A percentile compares a stretch with the other conserved stretches of the same genome.
Evolutionary conservation across 2,113 vertebrate species (phyloP).

Genomic region (Erythrolamprus reginae): DNA sequence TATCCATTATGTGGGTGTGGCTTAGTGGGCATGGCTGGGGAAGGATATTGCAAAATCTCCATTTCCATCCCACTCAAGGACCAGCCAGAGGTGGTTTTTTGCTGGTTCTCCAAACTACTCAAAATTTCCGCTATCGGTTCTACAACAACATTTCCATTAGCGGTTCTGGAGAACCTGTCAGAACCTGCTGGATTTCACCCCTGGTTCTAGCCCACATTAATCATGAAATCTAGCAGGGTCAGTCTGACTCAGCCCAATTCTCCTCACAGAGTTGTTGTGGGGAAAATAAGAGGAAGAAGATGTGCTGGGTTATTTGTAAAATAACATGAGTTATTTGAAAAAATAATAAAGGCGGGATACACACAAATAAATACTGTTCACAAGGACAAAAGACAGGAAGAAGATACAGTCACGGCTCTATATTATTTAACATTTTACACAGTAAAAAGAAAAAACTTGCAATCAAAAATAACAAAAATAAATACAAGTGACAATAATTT

Average conservation of each 20-base stretch:
- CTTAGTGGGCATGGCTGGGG: no score
- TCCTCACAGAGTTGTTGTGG: neutral
- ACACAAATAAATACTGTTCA: neutral
- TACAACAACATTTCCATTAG: no score
- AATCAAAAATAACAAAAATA: neutral
- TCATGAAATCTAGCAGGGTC: neutral
- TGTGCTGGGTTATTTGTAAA: neutral
- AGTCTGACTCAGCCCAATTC: neutral
- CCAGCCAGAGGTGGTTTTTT: no score
- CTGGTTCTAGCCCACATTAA: neutral
- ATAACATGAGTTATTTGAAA: neutral
- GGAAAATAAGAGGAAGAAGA: neutral
- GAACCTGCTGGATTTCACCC: no score
- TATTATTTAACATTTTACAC: neutral
- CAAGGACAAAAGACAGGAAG: neutral
- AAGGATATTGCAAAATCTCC: no score
- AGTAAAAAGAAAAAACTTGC: neutral
- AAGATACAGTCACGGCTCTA: neutral
- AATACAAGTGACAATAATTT: neutral
- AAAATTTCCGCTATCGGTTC: no score
- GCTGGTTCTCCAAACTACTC: no score
- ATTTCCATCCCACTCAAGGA: no score
- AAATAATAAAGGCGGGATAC: neutral
- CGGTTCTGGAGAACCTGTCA: no score
- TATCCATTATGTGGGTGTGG: no score